Evolutionary conservation across 2,888 invertebrate genomes (phyloP).

Genomic region (Hydropsyche betteni): DNA sequence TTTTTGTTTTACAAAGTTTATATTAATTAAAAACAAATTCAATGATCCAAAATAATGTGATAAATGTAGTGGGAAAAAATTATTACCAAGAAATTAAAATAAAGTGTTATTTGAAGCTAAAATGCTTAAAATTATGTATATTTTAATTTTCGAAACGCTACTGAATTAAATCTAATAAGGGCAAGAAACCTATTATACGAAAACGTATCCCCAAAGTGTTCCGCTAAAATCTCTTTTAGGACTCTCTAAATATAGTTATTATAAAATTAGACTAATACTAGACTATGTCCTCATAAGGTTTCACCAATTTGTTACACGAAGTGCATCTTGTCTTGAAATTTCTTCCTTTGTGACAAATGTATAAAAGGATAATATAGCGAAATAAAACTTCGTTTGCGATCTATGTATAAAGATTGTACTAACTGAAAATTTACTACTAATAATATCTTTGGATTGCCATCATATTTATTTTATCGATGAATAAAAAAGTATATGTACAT

Average conservation of each 20-base stretch:
- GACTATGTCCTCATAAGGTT: slow-evolving; percentile 43
- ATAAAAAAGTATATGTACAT: not conserved
- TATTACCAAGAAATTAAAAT: too few relatives aligned
- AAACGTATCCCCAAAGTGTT: slow-evolving; percentile 45
- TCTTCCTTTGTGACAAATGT: not conserved
- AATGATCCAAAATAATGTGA: not conserved
- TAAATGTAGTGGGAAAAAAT: not conserved
- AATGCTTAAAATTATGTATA: not conserved
- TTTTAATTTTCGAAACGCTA: not conserved
- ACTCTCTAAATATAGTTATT: slow-evolving; percentile 34
- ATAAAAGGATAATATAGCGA: too few relatives aligned
- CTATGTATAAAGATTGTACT: not conserved
- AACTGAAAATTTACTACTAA: slow-evolving; percentile 5
- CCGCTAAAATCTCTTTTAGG: slow-evolving; percentile 41
- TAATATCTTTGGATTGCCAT: not conserved
- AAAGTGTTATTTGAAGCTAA: too few relatives aligned
- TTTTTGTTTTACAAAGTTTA: too few relatives aligned
- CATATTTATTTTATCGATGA: slow-evolving; percentile 19
- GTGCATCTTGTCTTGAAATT: slow-evolving; percentile 28
- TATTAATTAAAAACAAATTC: too few relatives aligned
- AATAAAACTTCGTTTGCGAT: not conserved
- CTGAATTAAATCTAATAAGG: slow-evolving; percentile 16
- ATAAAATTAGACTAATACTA: slow-evolving; percentile 42
- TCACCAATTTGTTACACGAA: slow-evolving; percentile 43
- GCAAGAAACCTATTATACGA: not conserved